These are phyloP conservation scores for Hystrix cristata DNA, from an alignment of 2,113 vertebrate species.

Conservation along the genomic window DNA sequence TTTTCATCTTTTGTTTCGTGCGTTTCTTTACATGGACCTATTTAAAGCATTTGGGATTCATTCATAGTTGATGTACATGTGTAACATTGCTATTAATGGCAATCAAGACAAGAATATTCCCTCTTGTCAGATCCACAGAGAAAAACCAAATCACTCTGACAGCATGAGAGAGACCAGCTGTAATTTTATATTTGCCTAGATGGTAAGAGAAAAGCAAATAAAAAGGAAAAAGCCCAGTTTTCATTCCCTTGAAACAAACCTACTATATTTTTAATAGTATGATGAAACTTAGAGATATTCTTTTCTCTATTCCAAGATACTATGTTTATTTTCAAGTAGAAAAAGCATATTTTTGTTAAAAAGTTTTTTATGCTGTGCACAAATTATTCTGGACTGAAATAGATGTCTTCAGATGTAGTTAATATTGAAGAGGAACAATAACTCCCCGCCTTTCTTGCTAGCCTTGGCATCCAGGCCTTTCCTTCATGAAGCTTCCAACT, in stretches of 20 bases:
- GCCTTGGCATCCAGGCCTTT: not conserved
- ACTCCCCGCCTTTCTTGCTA: not conserved
- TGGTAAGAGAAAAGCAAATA: constrained; percentile 72
- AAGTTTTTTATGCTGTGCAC: not conserved
- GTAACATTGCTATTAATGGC: constrained; percentile 78
- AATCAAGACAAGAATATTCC: constrained; percentile 77
- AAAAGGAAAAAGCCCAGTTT: constrained; percentile 53
- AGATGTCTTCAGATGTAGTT: not conserved
- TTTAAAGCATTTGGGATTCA: constrained; percentile 76
- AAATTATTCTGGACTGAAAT: not conserved
- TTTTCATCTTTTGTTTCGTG: constrained; percentile 69
- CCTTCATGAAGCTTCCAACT: not conserved
- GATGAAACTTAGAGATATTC: constrained; percentile 27
- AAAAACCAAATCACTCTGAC: constrained; percentile 76
- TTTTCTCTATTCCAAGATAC: not conserved
- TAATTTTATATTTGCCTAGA: constrained; percentile 76
- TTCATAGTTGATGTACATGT: constrained; percentile 75
- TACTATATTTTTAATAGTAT: constrained; percentile 42
- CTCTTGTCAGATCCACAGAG: constrained; percentile 76
- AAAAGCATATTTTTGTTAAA: not conserved
- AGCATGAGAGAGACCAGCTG: constrained; percentile 75
- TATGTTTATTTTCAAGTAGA: not conserved
- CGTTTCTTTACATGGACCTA: constrained; percentile 69
- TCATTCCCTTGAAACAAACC: constrained; percentile 56
- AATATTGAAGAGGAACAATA: not conserved